Conservation (phyloP, 2,797 vertebrate species). For the Syncerus caffer region DNA sequence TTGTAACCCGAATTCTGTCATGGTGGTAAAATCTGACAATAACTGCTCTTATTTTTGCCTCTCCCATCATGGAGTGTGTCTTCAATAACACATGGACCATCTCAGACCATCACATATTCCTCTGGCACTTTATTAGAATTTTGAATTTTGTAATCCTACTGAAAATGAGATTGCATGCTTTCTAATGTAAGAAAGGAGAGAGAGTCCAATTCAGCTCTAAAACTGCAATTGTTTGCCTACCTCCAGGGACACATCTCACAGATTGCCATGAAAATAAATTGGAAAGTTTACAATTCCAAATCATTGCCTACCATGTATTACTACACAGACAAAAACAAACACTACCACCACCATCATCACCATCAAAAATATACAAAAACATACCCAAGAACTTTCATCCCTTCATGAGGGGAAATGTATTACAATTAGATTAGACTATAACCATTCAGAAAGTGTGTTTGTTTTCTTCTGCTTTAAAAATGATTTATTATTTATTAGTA, state of each 20-base stretch:
- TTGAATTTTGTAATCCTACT: constrained; percentile 53
- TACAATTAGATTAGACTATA: constrained; percentile 37
- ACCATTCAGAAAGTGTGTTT: constrained; percentile 40
- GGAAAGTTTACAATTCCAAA: constrained; percentile 73
- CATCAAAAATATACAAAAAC: constrained; percentile 3
- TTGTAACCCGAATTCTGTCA: constrained; percentile 58
- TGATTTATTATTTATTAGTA: constrained; percentile 70
- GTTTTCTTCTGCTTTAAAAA: constrained; percentile 70
- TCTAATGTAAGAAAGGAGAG: constrained; percentile 48
- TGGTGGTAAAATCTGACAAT: constrained; percentile 38
- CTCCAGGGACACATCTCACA: constrained; percentile 83
- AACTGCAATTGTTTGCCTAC: constrained; percentile 81
- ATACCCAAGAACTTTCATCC: not conserved
- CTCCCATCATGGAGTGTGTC: not conserved
- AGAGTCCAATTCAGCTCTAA: constrained; percentile 64
- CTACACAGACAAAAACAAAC: constrained; percentile 55
- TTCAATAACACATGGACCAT: not conserved
- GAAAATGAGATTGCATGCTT: constrained; percentile 60
- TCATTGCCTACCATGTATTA: constrained; percentile 46
- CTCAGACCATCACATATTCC: not conserved
- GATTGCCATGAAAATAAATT: constrained; percentile 76
- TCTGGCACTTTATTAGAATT: constrained; percentile 56
- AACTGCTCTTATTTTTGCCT: not conserved
- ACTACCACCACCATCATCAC: not conserved
- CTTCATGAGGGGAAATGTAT: constrained; percentile 28